A percentile compares a stretch with the other conserved stretches of the same genome.
Conservation (phyloP, 2,797 vertebrate species). For the Triplophysa yarkandensis region DNA sequence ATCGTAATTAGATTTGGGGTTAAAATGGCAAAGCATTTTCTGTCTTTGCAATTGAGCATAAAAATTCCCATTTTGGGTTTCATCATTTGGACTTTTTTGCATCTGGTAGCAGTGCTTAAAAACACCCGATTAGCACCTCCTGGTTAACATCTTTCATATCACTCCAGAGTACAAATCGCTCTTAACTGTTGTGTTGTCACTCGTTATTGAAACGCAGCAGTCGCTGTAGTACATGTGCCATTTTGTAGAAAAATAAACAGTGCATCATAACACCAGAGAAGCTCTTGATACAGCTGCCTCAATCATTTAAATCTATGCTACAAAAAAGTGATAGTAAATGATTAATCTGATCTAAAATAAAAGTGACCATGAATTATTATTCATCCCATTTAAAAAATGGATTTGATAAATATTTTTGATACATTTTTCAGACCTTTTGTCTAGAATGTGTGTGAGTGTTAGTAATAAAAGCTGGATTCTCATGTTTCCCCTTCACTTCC, state of each 20-base stretch:
- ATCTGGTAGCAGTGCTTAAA: neutral
- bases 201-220: neutral
- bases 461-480: constrained; percentile 7
- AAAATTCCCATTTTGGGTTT: constrained; percentile 4
- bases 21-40: neutral
- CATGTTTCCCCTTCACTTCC: constrained; percentile 41
- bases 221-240: constrained; percentile 35
- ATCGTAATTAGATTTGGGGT: neutral
- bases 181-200: constrained; percentile 53
- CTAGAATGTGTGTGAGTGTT: neutral
- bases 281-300: constrained; percentile 43
- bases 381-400: constrained; percentile 4
- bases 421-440: neutral
- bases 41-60: neutral
- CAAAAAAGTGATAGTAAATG: neutral
- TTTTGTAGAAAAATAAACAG: constrained; percentile 47
- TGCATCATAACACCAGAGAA: constrained; percentile 43
- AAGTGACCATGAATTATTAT: constrained; percentile 57
- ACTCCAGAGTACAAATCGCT: constrained; percentile 19
- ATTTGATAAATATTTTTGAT: neutral
- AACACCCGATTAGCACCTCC: constrained; percentile 30
- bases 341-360: constrained; percentile 31
- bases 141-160: neutral
- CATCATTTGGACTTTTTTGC: neutral
- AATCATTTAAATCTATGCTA: constrained; percentile 36